phyloP scores from a whole-genome alignment of 2,888 invertebrate genomes.

The Branchellion lobata region DNA sequence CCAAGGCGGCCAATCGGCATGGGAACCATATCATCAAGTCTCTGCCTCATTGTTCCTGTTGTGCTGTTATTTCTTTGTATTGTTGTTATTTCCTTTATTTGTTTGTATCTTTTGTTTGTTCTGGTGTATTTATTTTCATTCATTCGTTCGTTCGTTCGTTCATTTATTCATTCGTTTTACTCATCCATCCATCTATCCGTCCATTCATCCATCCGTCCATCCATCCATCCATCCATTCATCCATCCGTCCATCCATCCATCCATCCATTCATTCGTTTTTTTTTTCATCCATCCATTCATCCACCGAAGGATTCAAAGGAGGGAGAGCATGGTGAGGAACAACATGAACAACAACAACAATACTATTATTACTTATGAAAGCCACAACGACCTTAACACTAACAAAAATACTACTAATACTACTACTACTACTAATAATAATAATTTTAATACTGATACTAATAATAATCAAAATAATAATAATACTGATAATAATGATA shows the following conservation, averaged over 20 bases:
- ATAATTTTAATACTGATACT: not conserved
- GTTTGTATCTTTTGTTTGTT: no score
- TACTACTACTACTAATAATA: not conserved
- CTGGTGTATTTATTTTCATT: no score
- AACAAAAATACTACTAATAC: slow-evolving; percentile 7
- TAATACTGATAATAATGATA: slow-evolving; percentile 5
- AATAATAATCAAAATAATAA: not conserved
- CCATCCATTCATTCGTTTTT: no score
- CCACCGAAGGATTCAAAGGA: not conserved
- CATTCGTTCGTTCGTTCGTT: no score
- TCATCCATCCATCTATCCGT: no score
- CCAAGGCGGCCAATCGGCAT: slow-evolving; percentile 6
- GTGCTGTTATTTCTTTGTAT: not conserved
- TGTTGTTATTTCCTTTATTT: not conserved
- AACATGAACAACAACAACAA: not conserved
- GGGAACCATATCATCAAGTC: not conserved
- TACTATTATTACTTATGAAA: not conserved
- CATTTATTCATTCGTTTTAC: no score
- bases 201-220: no score
- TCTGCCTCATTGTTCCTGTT: not conserved
- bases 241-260: no score
- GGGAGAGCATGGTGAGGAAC: not conserved
- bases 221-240: no score
- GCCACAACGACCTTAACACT: not conserved
- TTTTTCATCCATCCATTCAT: no score